These are phyloP conservation scores for Megaceryle torquata DNA, from an alignment of 2,113 vertebrate genomes.

Conservation along the genomic window DNA sequence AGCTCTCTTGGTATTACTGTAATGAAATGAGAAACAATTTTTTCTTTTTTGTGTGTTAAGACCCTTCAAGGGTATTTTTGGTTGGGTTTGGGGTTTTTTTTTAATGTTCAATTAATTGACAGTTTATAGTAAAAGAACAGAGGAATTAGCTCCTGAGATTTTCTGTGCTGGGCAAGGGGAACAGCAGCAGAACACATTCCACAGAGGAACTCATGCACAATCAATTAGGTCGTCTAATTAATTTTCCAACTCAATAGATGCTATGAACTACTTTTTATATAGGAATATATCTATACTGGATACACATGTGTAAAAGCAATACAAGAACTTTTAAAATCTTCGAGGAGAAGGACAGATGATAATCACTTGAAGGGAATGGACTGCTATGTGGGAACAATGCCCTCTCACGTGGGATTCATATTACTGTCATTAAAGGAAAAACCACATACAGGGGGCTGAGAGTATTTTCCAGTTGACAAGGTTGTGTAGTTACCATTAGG, in stretches of 20 bases:
- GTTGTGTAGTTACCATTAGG: not conserved
- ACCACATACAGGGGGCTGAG: not conserved
- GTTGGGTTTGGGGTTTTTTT: not conserved
- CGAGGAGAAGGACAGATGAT: not conserved
- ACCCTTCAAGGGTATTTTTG: not conserved
- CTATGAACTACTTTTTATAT: slow-evolving; percentile 18
- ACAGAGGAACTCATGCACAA: slow-evolving; percentile 68
- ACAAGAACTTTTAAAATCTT: slow-evolving; percentile 3
- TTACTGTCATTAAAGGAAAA: not conserved
- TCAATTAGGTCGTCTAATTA: slow-evolving; percentile 71
- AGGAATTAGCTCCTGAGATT: slow-evolving; percentile 26
- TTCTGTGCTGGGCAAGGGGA: not conserved
- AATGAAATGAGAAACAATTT: not conserved
- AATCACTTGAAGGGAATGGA: not conserved
- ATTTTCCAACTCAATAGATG: slow-evolving; percentile 72
- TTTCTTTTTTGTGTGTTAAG: not conserved
- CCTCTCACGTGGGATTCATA: not conserved
- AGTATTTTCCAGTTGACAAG: not conserved
- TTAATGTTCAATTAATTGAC: not conserved
- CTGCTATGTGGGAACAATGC: not conserved
- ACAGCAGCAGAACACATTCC: slow-evolving; percentile 67
- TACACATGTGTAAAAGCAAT: slow-evolving; percentile 50
- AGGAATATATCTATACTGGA: slow-evolving; percentile 16
- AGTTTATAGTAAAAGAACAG: not conserved
- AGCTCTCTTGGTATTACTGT: not conserved